phyloP scores from a whole-genome alignment of 2,888 invertebrate species.

The Eudemis profundana region DNA sequence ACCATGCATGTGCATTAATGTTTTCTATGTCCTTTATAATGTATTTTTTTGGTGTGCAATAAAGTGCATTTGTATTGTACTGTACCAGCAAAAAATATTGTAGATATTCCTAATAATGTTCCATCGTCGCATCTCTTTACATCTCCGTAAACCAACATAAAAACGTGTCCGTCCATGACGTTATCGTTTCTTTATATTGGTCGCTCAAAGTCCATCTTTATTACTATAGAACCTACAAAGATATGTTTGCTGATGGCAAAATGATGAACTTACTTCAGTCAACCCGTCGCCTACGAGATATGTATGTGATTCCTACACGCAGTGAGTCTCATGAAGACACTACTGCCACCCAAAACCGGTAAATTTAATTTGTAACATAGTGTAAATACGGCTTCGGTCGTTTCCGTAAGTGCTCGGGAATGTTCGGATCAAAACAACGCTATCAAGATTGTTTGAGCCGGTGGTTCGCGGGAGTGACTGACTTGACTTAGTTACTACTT shows the following conservation, averaged over 20 bases:
- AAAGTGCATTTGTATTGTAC: no score
- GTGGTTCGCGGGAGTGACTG: slow-evolving; percentile 26
- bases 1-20: no score
- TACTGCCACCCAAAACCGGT: slow-evolving; percentile 10
- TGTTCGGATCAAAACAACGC: slow-evolving; percentile 76
- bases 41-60: no score
- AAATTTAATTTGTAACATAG: slow-evolving; percentile 32
- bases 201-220: slow-evolving; percentile 65
- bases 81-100: no score
- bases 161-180: slow-evolving; percentile 5
- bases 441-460: slow-evolving; percentile 40
- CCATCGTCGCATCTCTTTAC: background rate
- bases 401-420: slow-evolving; percentile 69
- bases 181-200: slow-evolving; percentile 49
- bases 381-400: slow-evolving; percentile 65
- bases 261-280: background rate
- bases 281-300: background rate
- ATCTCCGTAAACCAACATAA: background rate
- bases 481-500: slow-evolving; percentile 45
- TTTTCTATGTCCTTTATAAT: no score
- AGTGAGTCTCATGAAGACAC: background rate
- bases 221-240: slow-evolving; percentile 27
- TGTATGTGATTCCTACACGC: background rate
- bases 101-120: background rate
- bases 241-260: slow-evolving; percentile 23